Conservation (phyloP, 92 coral and sea anemone genomes). For the Blastomussa wellsi region DNA sequence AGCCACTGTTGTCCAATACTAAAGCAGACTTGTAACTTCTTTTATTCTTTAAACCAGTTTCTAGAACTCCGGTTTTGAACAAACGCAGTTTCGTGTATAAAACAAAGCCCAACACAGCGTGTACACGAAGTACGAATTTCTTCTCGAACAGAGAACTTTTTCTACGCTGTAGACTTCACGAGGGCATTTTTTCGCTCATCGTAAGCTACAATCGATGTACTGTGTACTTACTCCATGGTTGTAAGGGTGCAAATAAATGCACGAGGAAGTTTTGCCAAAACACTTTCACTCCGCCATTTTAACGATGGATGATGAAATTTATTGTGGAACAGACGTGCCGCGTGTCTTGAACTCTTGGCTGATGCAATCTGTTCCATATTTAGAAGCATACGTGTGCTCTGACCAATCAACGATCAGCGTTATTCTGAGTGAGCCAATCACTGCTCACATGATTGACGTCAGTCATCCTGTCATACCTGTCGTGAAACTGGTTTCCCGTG, state of each 20-base stretch:
- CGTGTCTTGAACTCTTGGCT: constrained; percentile 84
- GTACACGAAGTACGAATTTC: neutral
- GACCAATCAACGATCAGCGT: constrained; percentile 64
- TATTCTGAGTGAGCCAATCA: constrained; percentile 68
- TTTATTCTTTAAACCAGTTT: neutral
- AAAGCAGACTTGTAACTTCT: neutral
- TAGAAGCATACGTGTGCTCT: constrained; percentile 50
- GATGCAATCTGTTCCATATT: constrained; percentile 85
- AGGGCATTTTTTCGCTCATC: neutral
- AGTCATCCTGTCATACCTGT: constrained; percentile 28
- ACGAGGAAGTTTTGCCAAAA: constrained; percentile 47
- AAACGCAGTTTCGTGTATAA: neutral
- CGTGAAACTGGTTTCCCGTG: neutral
- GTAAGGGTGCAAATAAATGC: constrained; percentile 69
- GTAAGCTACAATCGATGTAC: neutral
- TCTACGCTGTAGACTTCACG: neutral
- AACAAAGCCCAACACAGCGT: neutral
- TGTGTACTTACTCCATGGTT: constrained; percentile 89
- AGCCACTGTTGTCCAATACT: neutral
- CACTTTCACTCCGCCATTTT: constrained; percentile 81
- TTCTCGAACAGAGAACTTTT: neutral
- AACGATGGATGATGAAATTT: constrained; percentile 86
- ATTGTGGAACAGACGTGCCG: constrained; percentile 56
- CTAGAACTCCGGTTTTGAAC: neutral
- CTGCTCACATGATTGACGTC: constrained; percentile 18